These are phyloP conservation scores for Scarus forsteni DNA, from an alignment of 2,797 vertebrate species.

Conservation along the genomic window DNA sequence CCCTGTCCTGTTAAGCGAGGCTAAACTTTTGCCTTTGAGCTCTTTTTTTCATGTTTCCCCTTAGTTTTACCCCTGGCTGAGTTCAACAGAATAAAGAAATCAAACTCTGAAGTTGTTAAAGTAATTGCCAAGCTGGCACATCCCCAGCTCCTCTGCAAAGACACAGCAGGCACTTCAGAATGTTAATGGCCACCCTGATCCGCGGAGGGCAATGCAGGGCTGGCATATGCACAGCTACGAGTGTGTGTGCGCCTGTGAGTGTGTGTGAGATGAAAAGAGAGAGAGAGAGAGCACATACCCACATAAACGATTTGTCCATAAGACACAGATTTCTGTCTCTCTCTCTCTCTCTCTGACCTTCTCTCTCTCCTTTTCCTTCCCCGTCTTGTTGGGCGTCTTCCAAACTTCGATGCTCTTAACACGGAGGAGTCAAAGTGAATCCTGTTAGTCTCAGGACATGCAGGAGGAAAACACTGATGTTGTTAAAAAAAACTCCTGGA, in stretches of 20 bases:
- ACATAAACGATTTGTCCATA: conserved; percentile 42
- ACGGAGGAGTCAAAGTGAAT: conserved; percentile 37
- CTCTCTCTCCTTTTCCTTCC: conserved; percentile 33
- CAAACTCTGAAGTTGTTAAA: conserved; percentile 76
- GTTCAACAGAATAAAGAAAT: conserved; percentile 75
- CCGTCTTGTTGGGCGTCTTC: conserved; percentile 32
- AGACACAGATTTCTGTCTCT: conserved; percentile 50
- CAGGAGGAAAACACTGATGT: conserved; percentile 18
- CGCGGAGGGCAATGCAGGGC: conserved; percentile 62
- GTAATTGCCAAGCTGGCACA: conserved; percentile 83
- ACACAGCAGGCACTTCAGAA: conserved; percentile 71
- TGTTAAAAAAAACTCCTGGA: conserved; percentile 23
- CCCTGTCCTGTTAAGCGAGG: conserved; percentile 19
- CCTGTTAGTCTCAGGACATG: conserved; percentile 29
- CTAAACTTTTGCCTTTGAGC: conserved; percentile 57
- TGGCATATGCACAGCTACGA: conserved; percentile 52
- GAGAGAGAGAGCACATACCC: conserved; percentile 21
- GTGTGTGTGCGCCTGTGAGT: conserved; percentile 17
- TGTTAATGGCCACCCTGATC: conserved; percentile 78
- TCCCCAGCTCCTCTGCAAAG: conserved; percentile 73
- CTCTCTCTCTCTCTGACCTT: conserved; percentile 59
- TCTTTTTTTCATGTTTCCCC: conserved; percentile 47
- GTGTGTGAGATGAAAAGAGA: conserved; percentile 15
- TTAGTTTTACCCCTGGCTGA: conserved; percentile 58
- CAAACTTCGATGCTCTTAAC: conserved; percentile 49